A percentile compares a stretch with the other conserved stretches of the same genome.
phyloP scores from a whole-genome alignment of 2,888 invertebrate genomes.

The Caenorhabditis sinica region DNA sequence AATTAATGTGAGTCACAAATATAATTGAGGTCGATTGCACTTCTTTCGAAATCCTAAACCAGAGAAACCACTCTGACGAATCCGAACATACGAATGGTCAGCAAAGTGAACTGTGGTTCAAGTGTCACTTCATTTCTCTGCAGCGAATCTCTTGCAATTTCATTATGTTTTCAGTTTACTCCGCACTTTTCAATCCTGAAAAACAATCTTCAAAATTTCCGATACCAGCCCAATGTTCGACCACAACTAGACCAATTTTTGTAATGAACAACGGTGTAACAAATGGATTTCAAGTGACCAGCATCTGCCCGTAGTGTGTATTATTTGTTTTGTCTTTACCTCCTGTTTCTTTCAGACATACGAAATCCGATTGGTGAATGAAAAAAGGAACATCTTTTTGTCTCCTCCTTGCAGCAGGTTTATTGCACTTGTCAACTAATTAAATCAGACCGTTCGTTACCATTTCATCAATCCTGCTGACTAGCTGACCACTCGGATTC shows the following conservation, averaged over 20 bases:
- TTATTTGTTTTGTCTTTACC: slow-evolving; percentile 16
- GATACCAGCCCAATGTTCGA: neutral
- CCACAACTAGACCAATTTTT: slow-evolving; percentile 10
- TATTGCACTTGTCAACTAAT: slow-evolving; percentile 63
- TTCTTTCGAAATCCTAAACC: slow-evolving; percentile 4
- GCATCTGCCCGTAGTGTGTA: slow-evolving; percentile 12
- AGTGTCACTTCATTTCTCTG: neutral
- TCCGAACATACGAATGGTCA: neutral
- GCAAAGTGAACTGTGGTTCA: slow-evolving; percentile 11
- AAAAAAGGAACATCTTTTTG: slow-evolving; percentile 39
- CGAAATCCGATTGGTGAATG: slow-evolving; percentile 38
- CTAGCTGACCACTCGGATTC: slow-evolving; percentile 41
- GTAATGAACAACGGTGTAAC: slow-evolving; percentile 24
- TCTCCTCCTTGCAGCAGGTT: slow-evolving; percentile 54
- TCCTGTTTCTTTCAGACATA: slow-evolving; percentile 24
- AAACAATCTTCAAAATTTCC: neutral
- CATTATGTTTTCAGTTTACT: neutral
- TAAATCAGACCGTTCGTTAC: slow-evolving; percentile 52
- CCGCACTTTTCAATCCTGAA: neutral
- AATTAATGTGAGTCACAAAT: slow-evolving; percentile 11
- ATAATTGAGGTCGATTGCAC: neutral
- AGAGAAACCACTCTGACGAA: slow-evolving; percentile 2
- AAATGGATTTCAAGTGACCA: slow-evolving; percentile 4
- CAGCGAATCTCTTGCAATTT: neutral
- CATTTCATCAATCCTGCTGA: slow-evolving; percentile 19